A percentile compares a stretch with the other conserved stretches of the same genome.
phyloP scores from a whole-genome alignment of 2,797 vertebrate species.

The Sparus aurata region DNA sequence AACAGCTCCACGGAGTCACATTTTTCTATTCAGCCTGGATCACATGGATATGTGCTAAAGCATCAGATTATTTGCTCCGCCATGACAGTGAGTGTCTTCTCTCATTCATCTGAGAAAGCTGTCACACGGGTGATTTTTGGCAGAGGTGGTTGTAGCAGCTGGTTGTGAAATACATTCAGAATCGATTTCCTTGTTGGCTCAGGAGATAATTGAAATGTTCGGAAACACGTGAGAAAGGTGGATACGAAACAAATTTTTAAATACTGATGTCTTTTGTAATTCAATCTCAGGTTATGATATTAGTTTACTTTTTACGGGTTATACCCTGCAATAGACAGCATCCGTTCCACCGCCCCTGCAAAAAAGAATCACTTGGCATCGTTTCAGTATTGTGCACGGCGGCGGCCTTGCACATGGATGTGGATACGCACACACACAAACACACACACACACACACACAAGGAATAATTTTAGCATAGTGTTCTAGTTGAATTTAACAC shows the following conservation, averaged over 20 bases:
- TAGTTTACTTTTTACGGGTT: background rate
- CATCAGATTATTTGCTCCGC: slow-evolving; percentile 46
- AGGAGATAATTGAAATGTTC: slow-evolving; percentile 41
- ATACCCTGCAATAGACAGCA: background rate
- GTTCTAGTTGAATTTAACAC: slow-evolving; percentile 68
- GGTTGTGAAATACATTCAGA: slow-evolving; percentile 38
- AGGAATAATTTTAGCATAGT: slow-evolving; percentile 40
- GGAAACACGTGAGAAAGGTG: slow-evolving; percentile 13
- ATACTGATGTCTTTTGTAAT: background rate
- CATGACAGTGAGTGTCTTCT: slow-evolving; percentile 38
- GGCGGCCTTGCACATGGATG: slow-evolving; percentile 2
- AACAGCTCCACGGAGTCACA: slow-evolving; percentile 18
- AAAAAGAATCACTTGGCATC: slow-evolving; percentile 9
- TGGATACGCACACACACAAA: background rate
- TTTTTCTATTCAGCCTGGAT: slow-evolving; percentile 41
- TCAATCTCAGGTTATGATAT: slow-evolving; percentile 17
- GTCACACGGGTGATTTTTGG: slow-evolving; percentile 37
- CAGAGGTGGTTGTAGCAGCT: slow-evolving; percentile 31
- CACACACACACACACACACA: background rate
- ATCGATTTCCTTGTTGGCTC: slow-evolving; percentile 39
- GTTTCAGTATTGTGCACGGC: slow-evolving; percentile 4
- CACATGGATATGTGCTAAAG: slow-evolving; percentile 31
- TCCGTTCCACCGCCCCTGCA: background rate
- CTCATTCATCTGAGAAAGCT: slow-evolving; percentile 40
- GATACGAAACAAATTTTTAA: slow-evolving; percentile 20